Evolutionary conservation across 2,888 invertebrate species (phyloP).

Genomic region (Punctoribates punctum): DNA sequence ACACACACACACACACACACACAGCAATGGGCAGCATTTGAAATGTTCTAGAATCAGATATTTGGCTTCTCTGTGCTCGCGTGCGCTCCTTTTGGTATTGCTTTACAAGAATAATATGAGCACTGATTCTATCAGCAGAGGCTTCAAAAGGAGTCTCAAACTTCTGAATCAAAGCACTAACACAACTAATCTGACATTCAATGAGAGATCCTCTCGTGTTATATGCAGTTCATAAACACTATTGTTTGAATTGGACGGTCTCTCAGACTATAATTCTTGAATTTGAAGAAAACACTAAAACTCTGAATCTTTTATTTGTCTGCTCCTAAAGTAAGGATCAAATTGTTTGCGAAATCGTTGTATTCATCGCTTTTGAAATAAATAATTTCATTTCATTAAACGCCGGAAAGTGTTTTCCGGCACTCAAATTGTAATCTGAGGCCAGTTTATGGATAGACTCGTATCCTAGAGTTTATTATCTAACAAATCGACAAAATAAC

Average conservation of each 20-base stretch:
- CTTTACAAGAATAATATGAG: constrained; percentile 30
- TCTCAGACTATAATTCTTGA: not conserved
- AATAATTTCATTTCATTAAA: constrained; percentile 19
- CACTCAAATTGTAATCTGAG: not conserved
- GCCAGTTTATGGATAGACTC: not conserved
- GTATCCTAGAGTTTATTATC: not conserved
- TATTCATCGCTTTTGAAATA: not conserved
- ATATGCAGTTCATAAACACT: not conserved
- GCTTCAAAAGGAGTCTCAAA: constrained; percentile 16
- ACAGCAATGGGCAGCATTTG: not conserved
- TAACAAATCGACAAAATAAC: not conserved
- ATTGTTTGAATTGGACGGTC: not conserved
- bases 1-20: not conserved
- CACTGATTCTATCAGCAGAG: constrained; percentile 25
- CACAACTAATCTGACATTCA: constrained; percentile 23
- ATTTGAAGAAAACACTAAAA: not conserved
- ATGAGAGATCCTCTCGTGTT: not conserved
- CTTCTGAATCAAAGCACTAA: not conserved
- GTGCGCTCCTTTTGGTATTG: constrained; percentile 18
- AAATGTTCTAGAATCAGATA: not conserved
- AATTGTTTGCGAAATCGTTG: not conserved
- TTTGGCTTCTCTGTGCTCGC: constrained; percentile 12
- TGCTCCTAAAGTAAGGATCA: not conserved
- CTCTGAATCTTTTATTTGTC: no score
- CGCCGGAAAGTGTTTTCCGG: constrained; percentile 28